phyloP scores from a whole-genome alignment of 1,140 invertebrate species.

The Cyrtorhinus lividipennis region DNA sequence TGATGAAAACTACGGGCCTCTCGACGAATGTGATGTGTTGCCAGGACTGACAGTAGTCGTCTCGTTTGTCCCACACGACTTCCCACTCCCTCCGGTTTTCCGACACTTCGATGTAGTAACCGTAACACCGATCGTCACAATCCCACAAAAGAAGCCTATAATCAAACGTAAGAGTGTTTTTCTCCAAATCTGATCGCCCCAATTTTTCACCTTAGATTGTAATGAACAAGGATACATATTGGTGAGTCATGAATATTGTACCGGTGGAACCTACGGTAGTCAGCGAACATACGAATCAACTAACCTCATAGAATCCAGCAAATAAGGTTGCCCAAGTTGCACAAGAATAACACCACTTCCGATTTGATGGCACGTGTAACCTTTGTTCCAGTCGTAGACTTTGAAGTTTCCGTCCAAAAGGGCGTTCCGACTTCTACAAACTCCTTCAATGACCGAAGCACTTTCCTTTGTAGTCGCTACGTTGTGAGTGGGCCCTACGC shows the following conservation, averaged over 20 bases:
- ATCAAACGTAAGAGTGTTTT: conserved; percentile 9
- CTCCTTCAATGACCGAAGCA: conserved; percentile 86
- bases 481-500: conserved; percentile 75
- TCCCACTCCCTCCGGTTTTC: conserved; percentile 83
- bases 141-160: conserved; percentile 84
- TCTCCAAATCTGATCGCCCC: neutral
- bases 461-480: conserved; percentile 77
- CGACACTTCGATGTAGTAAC: conserved; percentile 91
- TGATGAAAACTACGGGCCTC: conserved; percentile 80
- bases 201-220: neutral
- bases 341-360: conserved; percentile 88
- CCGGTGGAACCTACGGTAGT: too few relatives aligned
- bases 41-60: conserved; percentile 72
- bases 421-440: conserved; percentile 79
- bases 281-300: too few relatives aligned
- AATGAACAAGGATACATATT: too few relatives aligned
- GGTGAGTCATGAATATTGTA: too few relatives aligned
- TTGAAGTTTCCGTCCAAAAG: conserved; percentile 87
- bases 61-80: conserved; percentile 61
- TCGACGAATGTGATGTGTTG: conserved; percentile 71
- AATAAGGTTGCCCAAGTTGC: conserved; percentile 91
- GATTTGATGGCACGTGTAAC: conserved; percentile 97
- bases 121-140: conserved; percentile 91
- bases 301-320: conserved; percentile 81
- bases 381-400: conserved; percentile 96